A percentile compares a stretch with the other conserved stretches of the same genome.
These are phyloP conservation scores for Campoplex capitator DNA, from an alignment of 2,888 invertebrate genomes.

Conservation along the genomic window DNA sequence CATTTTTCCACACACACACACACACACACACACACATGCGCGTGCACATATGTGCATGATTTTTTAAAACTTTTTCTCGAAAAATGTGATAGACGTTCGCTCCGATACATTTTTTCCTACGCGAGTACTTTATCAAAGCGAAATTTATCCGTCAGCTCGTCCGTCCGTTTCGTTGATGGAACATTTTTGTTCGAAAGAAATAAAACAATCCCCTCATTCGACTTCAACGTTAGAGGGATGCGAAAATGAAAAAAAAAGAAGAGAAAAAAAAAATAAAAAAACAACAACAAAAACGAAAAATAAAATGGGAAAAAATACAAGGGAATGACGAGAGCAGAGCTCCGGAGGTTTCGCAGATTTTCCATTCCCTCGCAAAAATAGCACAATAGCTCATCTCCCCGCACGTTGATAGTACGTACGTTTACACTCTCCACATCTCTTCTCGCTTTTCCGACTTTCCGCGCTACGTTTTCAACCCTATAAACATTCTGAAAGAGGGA, in stretches of 20 bases:
- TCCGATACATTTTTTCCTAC: constrained; percentile 33
- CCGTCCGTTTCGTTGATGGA: constrained; percentile 66
- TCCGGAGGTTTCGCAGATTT: constrained; percentile 74
- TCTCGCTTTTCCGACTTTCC: constrained; percentile 44
- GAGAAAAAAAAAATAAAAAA: too few species aligned
- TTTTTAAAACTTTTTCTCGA: constrained; percentile 3
- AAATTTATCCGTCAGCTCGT: constrained; percentile 68
- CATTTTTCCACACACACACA: neutral
- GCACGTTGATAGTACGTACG: constrained; percentile 79
- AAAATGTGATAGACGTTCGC: constrained; percentile 38
- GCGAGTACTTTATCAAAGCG: constrained; percentile 62
- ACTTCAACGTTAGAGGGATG: constrained; percentile 1
- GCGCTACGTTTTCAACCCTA: constrained; percentile 50
- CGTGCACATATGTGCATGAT: neutral
- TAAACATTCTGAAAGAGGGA: constrained; percentile 25
- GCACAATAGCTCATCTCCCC: constrained; percentile 84
- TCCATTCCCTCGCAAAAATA: constrained; percentile 81
- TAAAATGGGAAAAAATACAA: constrained; percentile 27
- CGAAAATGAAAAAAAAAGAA: neutral
- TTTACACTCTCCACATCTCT: constrained; percentile 29
- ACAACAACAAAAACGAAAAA: constrained; percentile 5
- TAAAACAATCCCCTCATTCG: constrained; percentile 37
- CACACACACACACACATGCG: neutral
- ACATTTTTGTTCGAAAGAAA: constrained; percentile 54
- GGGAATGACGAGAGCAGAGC: constrained; percentile 65